These are phyloP conservation scores for Fratercula arctica DNA, from an alignment of 2,797 vertebrate genomes.

Conservation along the genomic window DNA sequence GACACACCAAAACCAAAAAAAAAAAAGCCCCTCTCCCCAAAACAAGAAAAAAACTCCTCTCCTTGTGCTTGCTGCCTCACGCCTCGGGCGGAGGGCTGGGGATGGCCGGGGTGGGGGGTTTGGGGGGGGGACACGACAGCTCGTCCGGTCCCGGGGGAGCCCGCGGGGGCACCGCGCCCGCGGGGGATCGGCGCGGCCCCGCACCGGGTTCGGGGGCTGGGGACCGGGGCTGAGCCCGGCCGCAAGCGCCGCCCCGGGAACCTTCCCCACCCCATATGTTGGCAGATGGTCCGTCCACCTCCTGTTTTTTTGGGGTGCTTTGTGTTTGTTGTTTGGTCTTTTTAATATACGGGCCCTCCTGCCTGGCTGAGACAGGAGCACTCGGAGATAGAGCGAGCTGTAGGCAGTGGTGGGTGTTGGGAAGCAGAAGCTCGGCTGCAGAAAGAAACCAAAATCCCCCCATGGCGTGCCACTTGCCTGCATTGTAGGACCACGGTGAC, in stretches of 20 bases:
- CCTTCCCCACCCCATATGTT: neutral
- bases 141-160: neutral
- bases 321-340: neutral
- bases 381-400: accelerated
- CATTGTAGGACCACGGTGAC: accelerated
- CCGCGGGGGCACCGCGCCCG: neutral
- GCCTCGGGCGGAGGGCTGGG: too few relatives aligned
- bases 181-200: neutral
- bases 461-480: neutral
- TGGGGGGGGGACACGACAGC: neutral
- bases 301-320: neutral
- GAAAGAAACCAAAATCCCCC: neutral
- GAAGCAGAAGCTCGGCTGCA: neutral
- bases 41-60: neutral
- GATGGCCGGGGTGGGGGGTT: neutral
- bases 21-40: too few relatives aligned
- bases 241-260: accelerated
- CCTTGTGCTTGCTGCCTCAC: neutral
- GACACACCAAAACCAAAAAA: too few relatives aligned
- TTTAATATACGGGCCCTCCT: accelerated
- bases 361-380: accelerated
- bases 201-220: accelerated
- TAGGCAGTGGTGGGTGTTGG: too few relatives aligned
- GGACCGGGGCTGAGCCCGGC: accelerated
- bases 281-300: neutral